Base-by-base conservation (phyloP, 2,888 invertebrate species). In the Melinaea menophilus region DNA sequence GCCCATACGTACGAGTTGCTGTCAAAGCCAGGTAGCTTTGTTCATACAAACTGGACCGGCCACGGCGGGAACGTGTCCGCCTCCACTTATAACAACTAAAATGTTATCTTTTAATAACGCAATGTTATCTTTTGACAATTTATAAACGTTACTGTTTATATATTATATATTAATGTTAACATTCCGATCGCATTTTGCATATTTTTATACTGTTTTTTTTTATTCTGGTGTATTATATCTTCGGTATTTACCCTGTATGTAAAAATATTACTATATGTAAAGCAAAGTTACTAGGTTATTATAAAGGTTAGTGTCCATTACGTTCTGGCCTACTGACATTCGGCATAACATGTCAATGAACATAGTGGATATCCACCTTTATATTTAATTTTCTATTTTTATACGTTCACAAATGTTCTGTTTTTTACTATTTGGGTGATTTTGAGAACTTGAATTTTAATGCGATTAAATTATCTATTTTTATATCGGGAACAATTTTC, bases 11-110 rank as follows among this genome's bases (percentile, higher is more conserved):
- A 99, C 79, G 99, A 99, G 88, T 85, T 98, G 61, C 85, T 97
- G 61, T 92, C 92, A 4, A 90, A 95, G 68, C 98, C 98, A 55
- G 99, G 98, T 3, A 93, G 93, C 73, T 99, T 95, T 81, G 93
- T 97, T 3, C 99, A 99, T 87, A 99, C 99, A 68, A 99, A 99
- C 90, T 99, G 99, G 99, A 99, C 99, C 9, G 99, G 99, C 12
- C 97, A 96, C 74, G 99, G 99, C 41, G 98, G 98, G 66, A 96
- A 97, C 78, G 97, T 98, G 4, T 97, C 98, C 1, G 97, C 98
- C n/a, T 95, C 96, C 66, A 97, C 98, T 11, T 98, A 98, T 72
- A 89, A 79, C 71, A 86, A 85, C 56, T 88, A 80, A 77, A 58
- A 45, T 34, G 7, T 11, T 60, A 13, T 41, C 54, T 41, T 12